These are phyloP conservation scores for Actinia tenebrosa DNA, from an alignment of 64 coral and sea anemone genomes.

Conservation along the genomic window DNA sequence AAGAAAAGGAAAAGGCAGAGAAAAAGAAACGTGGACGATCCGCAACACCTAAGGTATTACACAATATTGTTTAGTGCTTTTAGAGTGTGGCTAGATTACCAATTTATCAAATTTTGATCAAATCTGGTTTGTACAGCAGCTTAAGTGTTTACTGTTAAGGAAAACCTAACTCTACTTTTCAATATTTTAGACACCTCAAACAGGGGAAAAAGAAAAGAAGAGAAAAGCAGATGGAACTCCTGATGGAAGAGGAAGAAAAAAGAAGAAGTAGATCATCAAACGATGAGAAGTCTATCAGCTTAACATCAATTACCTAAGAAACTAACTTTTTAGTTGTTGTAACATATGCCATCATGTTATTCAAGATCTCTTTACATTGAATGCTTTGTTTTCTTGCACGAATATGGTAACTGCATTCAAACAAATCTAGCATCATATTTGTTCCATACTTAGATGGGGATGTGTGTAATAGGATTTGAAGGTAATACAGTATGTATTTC, in stretches of 20 bases:
- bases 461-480: too few relatives aligned
- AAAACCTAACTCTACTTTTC: background rate
- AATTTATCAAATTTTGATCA: background rate
- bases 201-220: slow-evolving; percentile 64
- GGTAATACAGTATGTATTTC: background rate
- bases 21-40: slow-evolving; percentile 82
- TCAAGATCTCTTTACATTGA: background rate
- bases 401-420: background rate
- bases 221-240: slow-evolving; percentile 96
- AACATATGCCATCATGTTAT: background rate
- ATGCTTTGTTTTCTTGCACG: background rate
- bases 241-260: slow-evolving; percentile 87
- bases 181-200: background rate
- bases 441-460: too few relatives aligned
- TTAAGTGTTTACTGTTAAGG: too few relatives aligned
- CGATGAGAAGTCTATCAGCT: background rate
- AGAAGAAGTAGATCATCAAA: slow-evolving; percentile 64
- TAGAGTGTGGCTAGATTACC: background rate
- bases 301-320: background rate
- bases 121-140: background rate
- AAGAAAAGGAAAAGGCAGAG: slow-evolving; percentile 97
- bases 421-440: too few relatives aligned
- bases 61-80: background rate
- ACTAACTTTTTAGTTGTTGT: background rate
- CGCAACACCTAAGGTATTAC: slow-evolving; percentile 74